phyloP scores from a whole-genome alignment of 35 echinoderm and acorn worm genomes.

The Strongylocentrotus purpuratus region DNA sequence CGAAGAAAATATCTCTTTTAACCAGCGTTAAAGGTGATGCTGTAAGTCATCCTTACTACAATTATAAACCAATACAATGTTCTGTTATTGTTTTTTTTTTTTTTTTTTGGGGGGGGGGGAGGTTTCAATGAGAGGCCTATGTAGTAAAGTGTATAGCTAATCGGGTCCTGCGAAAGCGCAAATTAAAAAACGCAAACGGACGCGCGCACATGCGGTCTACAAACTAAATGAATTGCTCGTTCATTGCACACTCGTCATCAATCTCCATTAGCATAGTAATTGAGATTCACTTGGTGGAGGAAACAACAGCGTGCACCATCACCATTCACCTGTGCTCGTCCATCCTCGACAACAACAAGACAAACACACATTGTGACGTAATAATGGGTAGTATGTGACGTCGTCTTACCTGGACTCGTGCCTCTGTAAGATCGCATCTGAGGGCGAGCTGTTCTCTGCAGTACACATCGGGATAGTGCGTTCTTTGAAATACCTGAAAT shows the following conservation, averaged over 20 bases:
- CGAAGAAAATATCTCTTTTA: not conserved
- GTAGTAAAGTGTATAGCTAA: not conserved
- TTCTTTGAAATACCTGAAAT: conserved; percentile 81
- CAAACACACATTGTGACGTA: conserved; percentile 49
- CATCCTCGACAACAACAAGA: not conserved
- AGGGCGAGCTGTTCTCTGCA: conserved; percentile 92
- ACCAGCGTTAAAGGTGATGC: not conserved
- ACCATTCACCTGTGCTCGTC: conserved; percentile 18
- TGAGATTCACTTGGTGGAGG: conserved; percentile 21
- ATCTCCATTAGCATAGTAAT: not conserved
- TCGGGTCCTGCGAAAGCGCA: not conserved
- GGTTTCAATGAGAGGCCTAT: not conserved
- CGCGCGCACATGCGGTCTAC: not conserved
- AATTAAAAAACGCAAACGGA: not conserved
- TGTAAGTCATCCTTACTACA: not conserved
- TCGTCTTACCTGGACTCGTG: conserved; percentile 92
- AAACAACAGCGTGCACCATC: not conserved
- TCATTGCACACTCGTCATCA: conserved; percentile 9
- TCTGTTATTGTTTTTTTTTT: not conserved
- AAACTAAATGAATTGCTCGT: conserved; percentile 10
- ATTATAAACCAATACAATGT: too few relatives aligned
- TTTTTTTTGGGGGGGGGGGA: too few relatives aligned
- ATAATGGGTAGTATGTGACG: not conserved
- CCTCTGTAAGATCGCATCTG: conserved; percentile 94
- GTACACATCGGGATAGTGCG: conserved; percentile 98